Percentiles rank a stretch among this genome's conserved stretches.
Evolutionary conservation across 2,113 vertebrate genomes (phyloP).

Genomic region (Pterocles orientalis): DNA sequence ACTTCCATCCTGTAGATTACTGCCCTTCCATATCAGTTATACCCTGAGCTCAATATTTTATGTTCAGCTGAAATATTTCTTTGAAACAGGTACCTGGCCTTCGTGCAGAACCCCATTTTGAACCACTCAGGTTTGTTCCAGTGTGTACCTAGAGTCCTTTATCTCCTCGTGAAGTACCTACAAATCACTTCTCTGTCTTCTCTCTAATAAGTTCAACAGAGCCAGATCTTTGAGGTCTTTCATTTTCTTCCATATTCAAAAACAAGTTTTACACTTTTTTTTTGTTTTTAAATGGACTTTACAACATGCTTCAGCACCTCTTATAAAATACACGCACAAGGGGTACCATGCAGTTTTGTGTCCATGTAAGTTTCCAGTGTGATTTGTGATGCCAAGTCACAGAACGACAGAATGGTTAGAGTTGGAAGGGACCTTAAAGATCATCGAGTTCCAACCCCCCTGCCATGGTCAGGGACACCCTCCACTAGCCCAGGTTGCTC

Average conservation of each 20-base stretch:
- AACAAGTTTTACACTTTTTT: neutral
- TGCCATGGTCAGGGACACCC: too few species aligned
- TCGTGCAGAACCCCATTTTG: neutral
- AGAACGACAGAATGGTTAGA: too few species aligned
- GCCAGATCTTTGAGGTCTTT: neutral
- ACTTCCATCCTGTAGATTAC: neutral
- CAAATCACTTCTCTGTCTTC: neutral
- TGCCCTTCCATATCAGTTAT: neutral
- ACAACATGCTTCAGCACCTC: neutral
- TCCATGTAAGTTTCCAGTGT: neutral
- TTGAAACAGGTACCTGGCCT: neutral
- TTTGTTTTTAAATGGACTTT: neutral
- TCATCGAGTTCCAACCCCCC: too few species aligned
- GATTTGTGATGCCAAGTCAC: neutral
- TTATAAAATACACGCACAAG: neutral
- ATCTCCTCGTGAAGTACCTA: neutral
- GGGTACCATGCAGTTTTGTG: neutral
- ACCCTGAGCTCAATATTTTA: neutral
- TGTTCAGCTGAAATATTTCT: neutral
- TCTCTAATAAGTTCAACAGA: neutral
- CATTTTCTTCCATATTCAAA: neutral
- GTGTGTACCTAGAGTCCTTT: neutral
- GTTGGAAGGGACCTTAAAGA: too few species aligned
- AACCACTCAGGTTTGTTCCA: neutral
- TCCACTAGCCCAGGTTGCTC: too few species aligned